Conservation (phyloP, 2,113 vertebrate genomes). For the Arothron firmamentum region DNA sequence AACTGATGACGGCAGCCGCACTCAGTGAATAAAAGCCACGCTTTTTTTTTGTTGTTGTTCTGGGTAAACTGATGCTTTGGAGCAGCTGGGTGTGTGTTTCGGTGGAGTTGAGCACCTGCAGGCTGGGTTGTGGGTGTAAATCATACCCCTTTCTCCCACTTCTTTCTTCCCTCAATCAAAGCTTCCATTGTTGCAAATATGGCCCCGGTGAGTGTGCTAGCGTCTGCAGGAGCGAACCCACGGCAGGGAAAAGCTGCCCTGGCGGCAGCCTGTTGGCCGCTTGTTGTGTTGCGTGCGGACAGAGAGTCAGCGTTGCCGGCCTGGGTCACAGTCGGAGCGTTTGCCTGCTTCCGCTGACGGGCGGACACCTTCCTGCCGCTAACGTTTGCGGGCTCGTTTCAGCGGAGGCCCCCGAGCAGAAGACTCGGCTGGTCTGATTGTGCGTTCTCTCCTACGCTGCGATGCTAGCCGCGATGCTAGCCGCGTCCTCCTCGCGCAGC, state of each 20-base stretch:
- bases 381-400: too few species aligned
- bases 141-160: constrained; percentile 15
- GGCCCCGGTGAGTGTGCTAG: constrained; percentile 7
- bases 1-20: constrained; percentile 56
- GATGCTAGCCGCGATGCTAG: too few species aligned
- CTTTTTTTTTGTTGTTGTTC: constrained; percentile 41
- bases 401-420: too few species aligned
- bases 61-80: constrained; percentile 13
- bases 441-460: too few species aligned
- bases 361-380: too few species aligned
- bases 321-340: too few species aligned
- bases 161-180: background rate
- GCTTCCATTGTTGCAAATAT: constrained; percentile 1
- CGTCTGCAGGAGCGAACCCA: background rate
- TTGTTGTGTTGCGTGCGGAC: constrained; percentile 15
- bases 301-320: background rate
- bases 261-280: constrained; percentile 6
- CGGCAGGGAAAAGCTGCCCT: constrained; percentile 12
- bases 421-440: too few species aligned
- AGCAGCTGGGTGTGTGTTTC: constrained; percentile 26
- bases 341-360: too few species aligned
- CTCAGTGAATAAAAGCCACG: constrained; percentile 32
- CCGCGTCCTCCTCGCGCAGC: too few species aligned
- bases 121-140: constrained; percentile 27
- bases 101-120: constrained; percentile 23